phyloP scores from a whole-genome alignment of 2,113 vertebrate species.

The Chiloscyllium plagiosum region DNA sequence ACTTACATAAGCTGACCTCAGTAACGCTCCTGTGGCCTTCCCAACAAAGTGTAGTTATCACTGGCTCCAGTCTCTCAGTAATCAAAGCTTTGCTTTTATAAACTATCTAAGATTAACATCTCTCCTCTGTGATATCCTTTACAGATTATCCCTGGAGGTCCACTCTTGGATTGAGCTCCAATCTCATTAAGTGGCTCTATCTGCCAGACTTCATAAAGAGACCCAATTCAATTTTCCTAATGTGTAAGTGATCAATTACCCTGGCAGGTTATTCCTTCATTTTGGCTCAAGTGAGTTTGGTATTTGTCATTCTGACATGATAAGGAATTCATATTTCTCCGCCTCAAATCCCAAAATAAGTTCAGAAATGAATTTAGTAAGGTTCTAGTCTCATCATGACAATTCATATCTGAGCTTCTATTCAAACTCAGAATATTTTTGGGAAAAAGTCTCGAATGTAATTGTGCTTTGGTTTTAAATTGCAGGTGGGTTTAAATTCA shows the following conservation, averaged over 20 bases:
- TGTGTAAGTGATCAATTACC: constrained; percentile 52
- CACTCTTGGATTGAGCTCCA: constrained; percentile 53
- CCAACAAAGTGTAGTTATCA: neutral
- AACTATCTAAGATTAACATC: neutral
- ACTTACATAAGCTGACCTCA: neutral
- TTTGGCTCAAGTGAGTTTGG: neutral
- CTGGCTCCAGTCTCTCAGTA: neutral
- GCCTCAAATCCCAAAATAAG: neutral
- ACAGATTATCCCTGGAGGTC: constrained; percentile 68
- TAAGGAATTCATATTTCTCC: neutral
- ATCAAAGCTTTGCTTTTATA: neutral
- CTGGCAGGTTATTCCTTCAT: neutral
- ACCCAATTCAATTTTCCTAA: constrained; percentile 59
- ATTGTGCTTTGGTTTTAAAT: neutral
- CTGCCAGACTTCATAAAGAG: constrained; percentile 64
- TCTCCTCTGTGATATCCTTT: constrained; percentile 39
- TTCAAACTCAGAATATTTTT: neutral
- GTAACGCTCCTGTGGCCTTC: neutral
- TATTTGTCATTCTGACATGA: neutral
- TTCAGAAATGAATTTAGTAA: neutral
- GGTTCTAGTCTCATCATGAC: too few relatives aligned
- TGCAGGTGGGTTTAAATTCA: neutral
- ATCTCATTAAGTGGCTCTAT: constrained; percentile 67
- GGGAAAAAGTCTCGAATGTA: neutral
- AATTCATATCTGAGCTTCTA: neutral